Evolutionary conservation across 2,888 invertebrate genomes (phyloP).

Genomic region (Drosophila niveifrons): DNA sequence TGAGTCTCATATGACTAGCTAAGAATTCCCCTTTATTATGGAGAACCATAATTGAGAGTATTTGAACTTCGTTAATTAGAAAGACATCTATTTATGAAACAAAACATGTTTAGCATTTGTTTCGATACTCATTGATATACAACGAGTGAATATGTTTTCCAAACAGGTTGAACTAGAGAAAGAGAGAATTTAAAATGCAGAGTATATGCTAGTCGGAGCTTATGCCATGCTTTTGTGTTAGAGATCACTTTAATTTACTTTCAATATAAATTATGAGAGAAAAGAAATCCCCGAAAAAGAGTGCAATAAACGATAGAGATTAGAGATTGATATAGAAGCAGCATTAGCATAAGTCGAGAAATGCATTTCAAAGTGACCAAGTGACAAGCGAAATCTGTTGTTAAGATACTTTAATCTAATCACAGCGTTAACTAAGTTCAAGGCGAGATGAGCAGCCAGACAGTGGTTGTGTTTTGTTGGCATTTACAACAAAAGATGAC

Average conservation of each 20-base stretch:
- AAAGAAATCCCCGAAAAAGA: background rate
- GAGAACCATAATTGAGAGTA: background rate
- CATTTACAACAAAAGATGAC: constrained; percentile 20
- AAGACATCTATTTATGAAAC: background rate
- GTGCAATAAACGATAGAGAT: background rate
- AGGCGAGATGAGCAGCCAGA: constrained; percentile 21
- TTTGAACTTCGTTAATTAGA: background rate
- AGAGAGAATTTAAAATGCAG: too few species aligned
- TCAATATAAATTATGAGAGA: background rate
- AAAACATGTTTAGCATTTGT: too few species aligned
- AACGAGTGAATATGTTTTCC: too few species aligned
- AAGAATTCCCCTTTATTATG: background rate
- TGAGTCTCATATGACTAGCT: background rate
- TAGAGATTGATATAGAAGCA: background rate
- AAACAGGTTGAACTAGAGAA: too few species aligned
- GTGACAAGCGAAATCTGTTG: background rate
- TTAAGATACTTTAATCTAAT: constrained; percentile 43
- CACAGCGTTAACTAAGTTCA: constrained; percentile 47
- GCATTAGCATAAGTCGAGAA: background rate
- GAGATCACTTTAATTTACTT: background rate
- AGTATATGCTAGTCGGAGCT: background rate
- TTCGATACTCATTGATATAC: too few species aligned
- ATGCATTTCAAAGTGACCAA: constrained; percentile 10
- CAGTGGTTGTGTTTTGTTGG: constrained; percentile 13
- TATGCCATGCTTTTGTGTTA: too few species aligned